Evolutionary conservation across 1,140 invertebrate species (phyloP).

Genomic region (Paralvinella palmiformis): DNA sequence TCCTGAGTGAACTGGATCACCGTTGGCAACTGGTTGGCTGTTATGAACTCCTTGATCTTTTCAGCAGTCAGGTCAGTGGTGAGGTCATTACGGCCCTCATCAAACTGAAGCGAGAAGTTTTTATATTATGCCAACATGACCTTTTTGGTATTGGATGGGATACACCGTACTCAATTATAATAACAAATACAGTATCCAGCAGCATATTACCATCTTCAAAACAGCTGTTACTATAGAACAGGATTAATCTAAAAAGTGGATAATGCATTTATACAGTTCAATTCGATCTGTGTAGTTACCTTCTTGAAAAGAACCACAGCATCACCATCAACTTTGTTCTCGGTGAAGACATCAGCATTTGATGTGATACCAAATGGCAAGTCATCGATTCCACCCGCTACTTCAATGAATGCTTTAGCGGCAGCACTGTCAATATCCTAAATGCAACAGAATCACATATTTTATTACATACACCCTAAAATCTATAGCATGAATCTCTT

Average conservation of each 20-base stretch:
- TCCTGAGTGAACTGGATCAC: conserved; percentile 91
- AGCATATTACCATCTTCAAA: too few relatives aligned
- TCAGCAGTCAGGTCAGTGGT: conserved; percentile 64
- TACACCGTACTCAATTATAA: too few relatives aligned
- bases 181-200: too few relatives aligned
- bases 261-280: too few relatives aligned
- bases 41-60: conserved; percentile 76
- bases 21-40: conserved; percentile 77
- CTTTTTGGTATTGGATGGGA: too few relatives aligned
- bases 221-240: too few relatives aligned
- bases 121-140: too few relatives aligned
- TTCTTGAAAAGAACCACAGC: conserved; percentile 84
- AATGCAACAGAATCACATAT: not conserved
- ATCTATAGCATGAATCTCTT: too few relatives aligned
- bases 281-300: too few relatives aligned
- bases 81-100: conserved; percentile 79
- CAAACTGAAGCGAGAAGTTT: conserved; percentile 74
- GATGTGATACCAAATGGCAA: conserved; percentile 80
- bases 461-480: not conserved
- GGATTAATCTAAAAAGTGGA: too few relatives aligned
- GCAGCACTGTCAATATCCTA: conserved; percentile 65
- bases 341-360: conserved; percentile 67
- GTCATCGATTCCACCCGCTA: conserved; percentile 77
- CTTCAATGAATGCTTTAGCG: conserved; percentile 77
- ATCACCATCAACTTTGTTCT: conserved; percentile 65